phyloP scores from a whole-genome alignment of 2,113 vertebrate genomes.

The Gopherus flavomarginatus region DNA sequence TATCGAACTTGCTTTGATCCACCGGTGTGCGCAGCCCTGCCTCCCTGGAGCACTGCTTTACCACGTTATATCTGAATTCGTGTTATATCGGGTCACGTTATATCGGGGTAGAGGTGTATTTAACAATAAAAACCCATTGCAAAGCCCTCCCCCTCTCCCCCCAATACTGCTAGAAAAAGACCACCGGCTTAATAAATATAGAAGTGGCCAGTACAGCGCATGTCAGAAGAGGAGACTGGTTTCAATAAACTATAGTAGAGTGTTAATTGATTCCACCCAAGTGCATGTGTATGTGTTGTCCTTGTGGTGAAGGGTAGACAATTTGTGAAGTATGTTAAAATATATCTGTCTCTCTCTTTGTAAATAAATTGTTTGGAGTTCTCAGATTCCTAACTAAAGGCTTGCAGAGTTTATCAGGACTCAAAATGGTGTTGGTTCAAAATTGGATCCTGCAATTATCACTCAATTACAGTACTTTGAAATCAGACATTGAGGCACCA shows the following conservation, averaged over 20 bases:
- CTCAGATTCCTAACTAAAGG: slow-evolving; percentile 78
- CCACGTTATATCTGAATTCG: too few relatives aligned
- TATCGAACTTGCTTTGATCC: too few relatives aligned
- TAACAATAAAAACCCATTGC: not conserved
- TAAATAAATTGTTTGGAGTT: slow-evolving; percentile 80
- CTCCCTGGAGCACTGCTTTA: too few relatives aligned
- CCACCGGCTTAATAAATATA: not conserved
- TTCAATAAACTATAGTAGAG: not conserved
- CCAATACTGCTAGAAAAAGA: not conserved
- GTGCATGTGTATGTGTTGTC: slow-evolving; percentile 10
- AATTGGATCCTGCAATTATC: slow-evolving; percentile 76
- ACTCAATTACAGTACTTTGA: slow-evolving; percentile 68
- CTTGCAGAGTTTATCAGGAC: slow-evolving; percentile 69
- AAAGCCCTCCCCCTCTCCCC: not conserved
- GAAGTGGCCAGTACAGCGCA: not conserved
- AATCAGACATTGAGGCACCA: slow-evolving; percentile 74
- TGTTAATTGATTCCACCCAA: slow-evolving; percentile 55
- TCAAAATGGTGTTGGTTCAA: slow-evolving; percentile 48
- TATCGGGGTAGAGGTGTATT: not conserved
- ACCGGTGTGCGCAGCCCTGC: too few relatives aligned
- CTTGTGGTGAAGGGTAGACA: slow-evolving; percentile 30
- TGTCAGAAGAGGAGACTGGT: not conserved
- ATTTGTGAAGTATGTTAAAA: slow-evolving; percentile 59
- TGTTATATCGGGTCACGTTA: too few relatives aligned
- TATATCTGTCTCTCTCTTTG: slow-evolving; percentile 58